These are phyloP conservation scores for Spheniscus mendiculus DNA, from an alignment of 2,113 vertebrate genomes.

Conservation along the genomic window DNA sequence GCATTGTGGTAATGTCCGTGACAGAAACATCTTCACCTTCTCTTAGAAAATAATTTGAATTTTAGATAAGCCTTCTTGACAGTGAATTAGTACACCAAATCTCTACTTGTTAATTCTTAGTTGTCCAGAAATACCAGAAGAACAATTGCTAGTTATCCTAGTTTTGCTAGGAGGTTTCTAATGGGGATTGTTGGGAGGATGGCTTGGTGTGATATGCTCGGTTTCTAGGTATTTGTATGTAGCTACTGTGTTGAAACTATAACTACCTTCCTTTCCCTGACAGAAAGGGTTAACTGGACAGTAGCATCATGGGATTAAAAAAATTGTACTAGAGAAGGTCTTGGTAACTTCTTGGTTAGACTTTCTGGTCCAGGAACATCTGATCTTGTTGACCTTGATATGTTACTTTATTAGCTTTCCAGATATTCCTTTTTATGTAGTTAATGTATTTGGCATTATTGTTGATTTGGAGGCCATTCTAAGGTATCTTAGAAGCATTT, in stretches of 20 bases:
- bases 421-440: neutral
- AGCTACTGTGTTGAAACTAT: neutral
- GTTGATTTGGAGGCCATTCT: neutral
- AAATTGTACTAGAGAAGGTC: neutral
- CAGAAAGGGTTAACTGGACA: neutral
- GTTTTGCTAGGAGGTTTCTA: neutral
- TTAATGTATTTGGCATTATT: neutral
- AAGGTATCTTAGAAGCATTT: neutral
- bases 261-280: neutral
- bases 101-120: neutral
- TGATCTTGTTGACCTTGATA: neutral
- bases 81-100: neutral
- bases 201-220: neutral
- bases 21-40: neutral
- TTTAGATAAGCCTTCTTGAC: neutral
- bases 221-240: neutral
- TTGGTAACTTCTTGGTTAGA: neutral
- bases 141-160: neutral
- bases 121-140: neutral
- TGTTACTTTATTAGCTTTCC: neutral
- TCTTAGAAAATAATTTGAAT: neutral
- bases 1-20: neutral
- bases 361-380: neutral
- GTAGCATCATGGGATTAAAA: neutral
- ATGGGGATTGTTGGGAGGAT: neutral